These are phyloP conservation scores for Drosophila repleta DNA, from an alignment of 1,140 invertebrate genomes.

Conservation along the genomic window DNA sequence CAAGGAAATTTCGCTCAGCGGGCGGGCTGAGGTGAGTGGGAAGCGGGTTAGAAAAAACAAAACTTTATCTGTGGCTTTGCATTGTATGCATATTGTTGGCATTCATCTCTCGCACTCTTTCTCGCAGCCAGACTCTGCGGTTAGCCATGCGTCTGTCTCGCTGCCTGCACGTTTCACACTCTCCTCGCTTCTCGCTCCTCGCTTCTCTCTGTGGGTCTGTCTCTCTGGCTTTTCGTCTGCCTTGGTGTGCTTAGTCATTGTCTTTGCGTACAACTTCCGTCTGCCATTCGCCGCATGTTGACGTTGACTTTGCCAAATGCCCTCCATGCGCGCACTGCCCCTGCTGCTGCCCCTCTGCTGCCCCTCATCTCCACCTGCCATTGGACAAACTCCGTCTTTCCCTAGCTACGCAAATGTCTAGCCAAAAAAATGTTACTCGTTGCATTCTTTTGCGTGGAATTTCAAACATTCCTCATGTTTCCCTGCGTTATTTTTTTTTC, in stretches of 20 bases:
- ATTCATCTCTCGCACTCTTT: conserved; percentile 9
- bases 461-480: conserved; percentile 61
- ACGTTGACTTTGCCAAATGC: conserved; percentile 54
- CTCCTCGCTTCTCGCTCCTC: neutral
- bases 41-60: conserved; percentile 26
- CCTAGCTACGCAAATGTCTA: conserved; percentile 58
- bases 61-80: conserved; percentile 65
- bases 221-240: conserved; percentile 13
- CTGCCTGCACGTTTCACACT: conserved; percentile 19
- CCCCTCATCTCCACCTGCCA: neutral
- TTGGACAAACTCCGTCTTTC: conserved; percentile 20
- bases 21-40: conserved; percentile 21
- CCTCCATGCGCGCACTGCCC: conserved; percentile 1
- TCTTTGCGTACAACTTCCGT: conserved; percentile 71
- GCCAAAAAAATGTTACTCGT: conserved; percentile 55
- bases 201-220: neutral
- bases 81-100: conserved; percentile 64
- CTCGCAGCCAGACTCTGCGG: conserved; percentile 9
- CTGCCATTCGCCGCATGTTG: conserved; percentile 59
- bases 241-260: conserved; percentile 66
- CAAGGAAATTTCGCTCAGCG: conserved; percentile 36
- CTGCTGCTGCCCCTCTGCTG: neutral
- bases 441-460: conserved; percentile 66
- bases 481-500: conserved; percentile 25
- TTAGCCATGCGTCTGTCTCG: conserved; percentile 22